These are phyloP conservation scores for Notothenia rossii DNA, from an alignment of 2,113 vertebrate species.

Conservation along the genomic window DNA sequence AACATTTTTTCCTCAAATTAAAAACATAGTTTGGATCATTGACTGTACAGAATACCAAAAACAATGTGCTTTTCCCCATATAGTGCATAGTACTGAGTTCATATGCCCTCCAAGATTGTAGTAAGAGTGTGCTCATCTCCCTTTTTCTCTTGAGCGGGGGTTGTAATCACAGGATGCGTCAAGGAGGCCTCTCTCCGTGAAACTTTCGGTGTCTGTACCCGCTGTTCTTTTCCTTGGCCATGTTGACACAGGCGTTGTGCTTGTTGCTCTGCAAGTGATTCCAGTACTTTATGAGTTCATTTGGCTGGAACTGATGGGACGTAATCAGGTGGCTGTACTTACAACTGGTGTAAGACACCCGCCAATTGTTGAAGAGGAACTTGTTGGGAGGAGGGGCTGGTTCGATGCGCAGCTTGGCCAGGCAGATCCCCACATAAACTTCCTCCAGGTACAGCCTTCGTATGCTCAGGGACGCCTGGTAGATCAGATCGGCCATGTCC, in stretches of 20 bases:
- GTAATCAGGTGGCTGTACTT: slow-evolving; percentile 99
- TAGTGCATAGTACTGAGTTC: slow-evolving; percentile 72
- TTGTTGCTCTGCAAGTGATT: slow-evolving; percentile 98
- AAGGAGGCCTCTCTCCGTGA: slow-evolving; percentile 84
- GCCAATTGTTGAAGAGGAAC: slow-evolving; percentile 97
- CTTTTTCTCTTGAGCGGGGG: not conserved
- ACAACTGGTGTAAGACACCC: slow-evolving; percentile 98
- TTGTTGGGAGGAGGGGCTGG: slow-evolving; percentile 95
- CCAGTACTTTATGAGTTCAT: slow-evolving; percentile 97
- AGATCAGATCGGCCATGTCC: slow-evolving; percentile 95
- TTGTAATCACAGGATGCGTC: slow-evolving; percentile 44
- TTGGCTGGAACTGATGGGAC: slow-evolving; percentile 96
- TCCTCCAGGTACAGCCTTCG: slow-evolving; percentile 96
- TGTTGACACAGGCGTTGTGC: slow-evolving; percentile 96
- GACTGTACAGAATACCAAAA: slow-evolving; percentile 84
- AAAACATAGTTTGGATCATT: slow-evolving; percentile 84
- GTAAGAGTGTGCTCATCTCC: slow-evolving; percentile 22
- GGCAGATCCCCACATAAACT: slow-evolving; percentile 97
- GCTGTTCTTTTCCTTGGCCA: slow-evolving; percentile 91
- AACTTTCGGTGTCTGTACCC: slow-evolving; percentile 91
- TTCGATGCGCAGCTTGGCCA: slow-evolving; percentile 95
- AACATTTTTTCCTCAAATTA: slow-evolving; percentile 72
- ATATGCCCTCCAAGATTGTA: slow-evolving; percentile 49
- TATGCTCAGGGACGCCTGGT: slow-evolving; percentile 93
- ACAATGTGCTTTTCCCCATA: slow-evolving; percentile 82